Base-by-base conservation (phyloP, 2,113 vertebrate genomes). In the Gymnobelideus leadbeateri region DNA sequence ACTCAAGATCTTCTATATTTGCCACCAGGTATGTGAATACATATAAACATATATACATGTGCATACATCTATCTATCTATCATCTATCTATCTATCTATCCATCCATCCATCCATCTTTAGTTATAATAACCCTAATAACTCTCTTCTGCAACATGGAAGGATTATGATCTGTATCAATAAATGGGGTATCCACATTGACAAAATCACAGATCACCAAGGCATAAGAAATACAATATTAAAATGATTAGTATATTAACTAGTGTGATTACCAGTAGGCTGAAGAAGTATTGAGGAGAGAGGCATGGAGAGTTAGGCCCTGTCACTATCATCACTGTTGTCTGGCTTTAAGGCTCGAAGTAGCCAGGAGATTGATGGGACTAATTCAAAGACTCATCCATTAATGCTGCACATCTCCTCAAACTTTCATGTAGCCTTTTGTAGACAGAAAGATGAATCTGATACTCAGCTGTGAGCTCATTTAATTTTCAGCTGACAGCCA, bases 381-480 rank as follows among this genome's bases (percentile, higher is more conserved):
- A 97, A 97, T 97, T 97, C 96, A 97, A 23, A 37, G 57, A 96
- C 68, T 92, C 94, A 96, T 97, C 90, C 91, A 94, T 95, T 96
- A 97, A 96, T 89, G 93, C 91, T 94, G 57, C 91, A 53, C 95
- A 93, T 95, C 95, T 97, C 92, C 94, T 97, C 95, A 54, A 94
- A 93, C 89, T 95, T 93, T 97, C 92, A 61, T 51, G 91, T n/a
- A 96, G 96, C 90, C 96, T 96, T 97, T 95, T 97, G 95, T 93
- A 96, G 96, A 97, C 97, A 97, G 94, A 97, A 97, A 97, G 96
- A 97, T 97, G 97, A 97, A 98, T 97, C 90, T 96, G 92, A 96
- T 91, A 93, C 96, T 97, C 93, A 97, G 55, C 95, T 49, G 94
- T 54, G 46, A 96, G 91, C 95, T 97, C 96, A 97, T 97, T 98